phyloP scores from a whole-genome alignment of 2,888 invertebrate genomes.

The Ligdia adustata region DNA sequence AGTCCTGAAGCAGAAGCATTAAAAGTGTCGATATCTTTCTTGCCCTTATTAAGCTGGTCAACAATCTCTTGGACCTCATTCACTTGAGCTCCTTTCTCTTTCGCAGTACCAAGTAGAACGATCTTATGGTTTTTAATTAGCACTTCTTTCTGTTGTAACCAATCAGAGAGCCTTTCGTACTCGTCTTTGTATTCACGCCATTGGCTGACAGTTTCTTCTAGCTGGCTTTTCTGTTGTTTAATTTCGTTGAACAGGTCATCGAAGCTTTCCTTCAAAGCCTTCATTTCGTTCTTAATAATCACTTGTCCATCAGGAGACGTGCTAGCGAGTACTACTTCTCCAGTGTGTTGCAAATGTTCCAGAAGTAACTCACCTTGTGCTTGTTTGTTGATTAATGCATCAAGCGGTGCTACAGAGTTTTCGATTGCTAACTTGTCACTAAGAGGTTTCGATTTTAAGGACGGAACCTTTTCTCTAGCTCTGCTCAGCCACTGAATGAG shows the following conservation, averaged over 20 bases:
- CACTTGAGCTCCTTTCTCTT: conserved; percentile 94
- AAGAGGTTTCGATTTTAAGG: conserved; percentile 91
- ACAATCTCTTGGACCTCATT: conserved; percentile 91
- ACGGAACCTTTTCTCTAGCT: conserved; percentile 94
- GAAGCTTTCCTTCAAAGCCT: conserved; percentile 93
- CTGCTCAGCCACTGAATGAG: conserved; percentile 94
- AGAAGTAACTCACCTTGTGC: conserved; percentile 94
- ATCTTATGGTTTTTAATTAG: conserved; percentile 95
- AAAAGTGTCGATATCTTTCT: conserved; percentile 92
- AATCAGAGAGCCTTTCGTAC: conserved; percentile 95
- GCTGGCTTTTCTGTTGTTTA: conserved; percentile 91
- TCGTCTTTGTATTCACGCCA: conserved; percentile 97
- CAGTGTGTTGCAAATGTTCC: conserved; percentile 94
- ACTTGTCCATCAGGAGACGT: conserved; percentile 92
- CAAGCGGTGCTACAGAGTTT: conserved; percentile 93
- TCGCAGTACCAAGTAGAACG: conserved; percentile 89
- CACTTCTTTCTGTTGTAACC: conserved; percentile 96
- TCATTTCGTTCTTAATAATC: conserved; percentile 92
- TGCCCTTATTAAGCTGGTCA: conserved; percentile 89
- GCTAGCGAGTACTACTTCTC: conserved; percentile 93
- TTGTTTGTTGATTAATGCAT: conserved; percentile 93
- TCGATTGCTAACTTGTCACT: conserved; percentile 95
- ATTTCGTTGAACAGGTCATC: conserved; percentile 93
- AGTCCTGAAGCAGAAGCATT: conserved; percentile 91
- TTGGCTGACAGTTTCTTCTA: conserved; percentile 91